phyloP scores from a whole-genome alignment of 92 coral and sea anemone species.

The Palythoa grandis region DNA sequence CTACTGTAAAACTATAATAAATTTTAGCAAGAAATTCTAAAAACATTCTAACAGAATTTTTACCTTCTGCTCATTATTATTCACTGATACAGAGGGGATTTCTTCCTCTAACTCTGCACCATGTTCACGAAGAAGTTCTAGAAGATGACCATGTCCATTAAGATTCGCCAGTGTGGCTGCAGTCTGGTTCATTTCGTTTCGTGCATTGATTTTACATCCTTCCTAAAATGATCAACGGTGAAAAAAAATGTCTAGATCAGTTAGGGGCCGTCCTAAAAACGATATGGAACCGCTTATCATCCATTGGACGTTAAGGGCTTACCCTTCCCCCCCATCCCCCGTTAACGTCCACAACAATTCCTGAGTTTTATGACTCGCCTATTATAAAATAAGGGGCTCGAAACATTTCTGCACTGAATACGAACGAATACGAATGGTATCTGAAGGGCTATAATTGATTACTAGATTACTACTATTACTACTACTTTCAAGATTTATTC shows the following conservation, averaged over 20 bases:
- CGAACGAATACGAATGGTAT: too few species aligned
- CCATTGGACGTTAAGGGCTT: too few species aligned
- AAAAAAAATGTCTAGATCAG: background rate
- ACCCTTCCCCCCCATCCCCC: too few species aligned
- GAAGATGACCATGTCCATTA: background rate
- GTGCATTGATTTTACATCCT: slow-evolving; percentile 4
- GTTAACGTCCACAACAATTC: too few species aligned
- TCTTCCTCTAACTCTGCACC: slow-evolving; percentile 9
- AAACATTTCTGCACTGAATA: too few species aligned
- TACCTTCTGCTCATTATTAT: background rate
- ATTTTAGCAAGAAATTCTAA: background rate
- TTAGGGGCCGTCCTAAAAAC: too few species aligned
- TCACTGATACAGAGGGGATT: background rate
- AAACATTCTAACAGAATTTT: background rate
- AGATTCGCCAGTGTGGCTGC: slow-evolving; percentile 25
- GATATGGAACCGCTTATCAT: too few species aligned
- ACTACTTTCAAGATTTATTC: too few species aligned
- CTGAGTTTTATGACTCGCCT: too few species aligned
- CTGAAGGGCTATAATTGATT: too few species aligned
- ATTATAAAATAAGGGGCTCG: too few species aligned
- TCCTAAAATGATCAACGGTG: background rate
- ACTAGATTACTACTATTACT: too few species aligned
- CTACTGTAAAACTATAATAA: background rate
- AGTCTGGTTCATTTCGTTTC: slow-evolving; percentile 16
- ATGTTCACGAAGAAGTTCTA: slow-evolving; percentile 9